phyloP scores from a whole-genome alignment of 1,140 invertebrate species.

The Drosophila melanogaster region DNA sequence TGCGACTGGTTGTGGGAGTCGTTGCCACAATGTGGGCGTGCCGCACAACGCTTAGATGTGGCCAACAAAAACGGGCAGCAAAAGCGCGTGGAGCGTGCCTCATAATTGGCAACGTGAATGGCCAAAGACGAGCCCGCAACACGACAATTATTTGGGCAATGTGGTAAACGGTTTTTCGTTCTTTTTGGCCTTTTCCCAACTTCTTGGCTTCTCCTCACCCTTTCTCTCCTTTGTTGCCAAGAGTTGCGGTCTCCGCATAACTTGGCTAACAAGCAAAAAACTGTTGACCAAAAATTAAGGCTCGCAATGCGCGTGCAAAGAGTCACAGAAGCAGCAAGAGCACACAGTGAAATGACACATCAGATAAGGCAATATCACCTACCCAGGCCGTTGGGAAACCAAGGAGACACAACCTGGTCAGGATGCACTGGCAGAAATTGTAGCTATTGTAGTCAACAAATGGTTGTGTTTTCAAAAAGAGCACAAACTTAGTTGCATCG shows the following conservation, averaged over 20 bases:
- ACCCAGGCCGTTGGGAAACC: conserved; percentile 35
- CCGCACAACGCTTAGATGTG: conserved; percentile 10
- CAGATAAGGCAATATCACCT: conserved; percentile 83
- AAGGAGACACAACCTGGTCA: conserved; percentile 29
- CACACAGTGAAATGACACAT: conserved; percentile 78
- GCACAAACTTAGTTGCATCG: too few species aligned
- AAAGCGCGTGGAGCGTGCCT: conserved; percentile 63
- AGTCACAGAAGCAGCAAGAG: conserved; percentile 65
- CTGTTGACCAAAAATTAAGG: conserved; percentile 71
- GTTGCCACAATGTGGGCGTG: conserved; percentile 28
- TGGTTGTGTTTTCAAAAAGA: too few species aligned
- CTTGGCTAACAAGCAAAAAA: conserved; percentile 74
- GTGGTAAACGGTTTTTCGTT: conserved; percentile 58
- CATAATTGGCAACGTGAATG: conserved; percentile 57
- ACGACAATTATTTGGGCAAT: conserved; percentile 69
- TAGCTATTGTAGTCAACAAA: neutral
- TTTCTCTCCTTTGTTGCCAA: neutral
- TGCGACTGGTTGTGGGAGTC: conserved; percentile 14
- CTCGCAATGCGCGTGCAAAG: conserved; percentile 68
- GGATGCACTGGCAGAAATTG: conserved; percentile 13
- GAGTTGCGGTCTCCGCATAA: conserved; percentile 47
- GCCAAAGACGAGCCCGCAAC: conserved; percentile 31
- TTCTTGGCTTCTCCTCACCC: neutral
- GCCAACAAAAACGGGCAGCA: conserved; percentile 16
- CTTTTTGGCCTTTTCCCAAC: conserved; percentile 14